phyloP scores from a whole-genome alignment of 2,888 invertebrate species.

The Leucophora obtusa region DNA sequence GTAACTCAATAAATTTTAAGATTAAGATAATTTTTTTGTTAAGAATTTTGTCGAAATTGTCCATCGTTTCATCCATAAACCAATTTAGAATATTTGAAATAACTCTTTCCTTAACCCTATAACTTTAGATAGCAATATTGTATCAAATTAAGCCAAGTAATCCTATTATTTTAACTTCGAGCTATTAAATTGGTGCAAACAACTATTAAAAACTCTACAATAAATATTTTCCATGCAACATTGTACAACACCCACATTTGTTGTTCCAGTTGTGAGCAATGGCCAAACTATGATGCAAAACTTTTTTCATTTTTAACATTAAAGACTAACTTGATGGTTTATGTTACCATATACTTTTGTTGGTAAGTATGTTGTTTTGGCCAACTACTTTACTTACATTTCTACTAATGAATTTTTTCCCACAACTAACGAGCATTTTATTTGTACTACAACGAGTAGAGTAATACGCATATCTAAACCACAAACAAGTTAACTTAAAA shows the following conservation, averaged over 20 bases:
- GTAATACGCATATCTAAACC: constrained; percentile 47
- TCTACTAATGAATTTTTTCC: constrained; percentile 63
- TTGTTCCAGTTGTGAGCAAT: constrained; percentile 21
- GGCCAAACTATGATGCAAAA: constrained; percentile 39
- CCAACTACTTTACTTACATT: constrained; percentile 51
- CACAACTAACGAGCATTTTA: constrained; percentile 64
- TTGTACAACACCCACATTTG: constrained; percentile 49
- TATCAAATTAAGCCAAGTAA: constrained; percentile 33
- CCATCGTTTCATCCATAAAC: no score
- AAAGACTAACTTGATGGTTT: constrained; percentile 23
- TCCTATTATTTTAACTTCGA: constrained; percentile 35
- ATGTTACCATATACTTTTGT: background rate
- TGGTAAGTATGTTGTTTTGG: constrained; percentile 9
- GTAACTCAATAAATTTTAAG: no score
- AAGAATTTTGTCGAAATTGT: no score
- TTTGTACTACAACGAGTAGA: constrained; percentile 28
- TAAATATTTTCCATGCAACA: constrained; percentile 9
- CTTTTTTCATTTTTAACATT: constrained; percentile 21
- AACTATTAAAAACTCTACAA: constrained; percentile 27
- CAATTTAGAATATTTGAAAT: background rate
- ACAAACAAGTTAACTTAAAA: constrained; percentile 60
- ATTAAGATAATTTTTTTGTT: no score
- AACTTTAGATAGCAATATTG: constrained; percentile 32
- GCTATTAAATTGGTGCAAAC: constrained; percentile 30
- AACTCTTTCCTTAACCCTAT: constrained; percentile 18